Percentiles rank a stretch among this genome's conserved stretches.
Evolutionary conservation across 2,888 invertebrate species (phyloP).

Genomic region (Eumerus sabulonum): DNA sequence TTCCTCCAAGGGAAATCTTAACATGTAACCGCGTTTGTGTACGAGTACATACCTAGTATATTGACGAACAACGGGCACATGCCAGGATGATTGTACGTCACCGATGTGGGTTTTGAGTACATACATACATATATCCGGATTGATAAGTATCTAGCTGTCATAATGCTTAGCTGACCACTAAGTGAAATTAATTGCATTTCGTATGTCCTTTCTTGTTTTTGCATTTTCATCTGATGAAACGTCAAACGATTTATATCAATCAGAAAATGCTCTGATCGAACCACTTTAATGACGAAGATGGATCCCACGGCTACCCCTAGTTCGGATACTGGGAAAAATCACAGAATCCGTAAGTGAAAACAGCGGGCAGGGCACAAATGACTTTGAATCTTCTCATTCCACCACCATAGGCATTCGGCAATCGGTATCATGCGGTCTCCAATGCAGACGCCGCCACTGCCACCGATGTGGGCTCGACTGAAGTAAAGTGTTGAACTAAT

Average conservation of each 20-base stretch:
- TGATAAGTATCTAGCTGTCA: constrained; percentile 29
- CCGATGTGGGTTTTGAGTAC: constrained; percentile 36
- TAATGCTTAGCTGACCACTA: constrained; percentile 10
- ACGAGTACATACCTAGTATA: no score
- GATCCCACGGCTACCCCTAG: constrained; percentile 29
- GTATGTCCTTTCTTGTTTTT: constrained; percentile 54
- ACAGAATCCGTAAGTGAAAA: constrained; percentile 1
- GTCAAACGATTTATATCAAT: constrained; percentile 55
- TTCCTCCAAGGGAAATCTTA: no score
- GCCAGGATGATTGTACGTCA: constrained; percentile 44
- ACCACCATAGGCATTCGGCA: background rate
- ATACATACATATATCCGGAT: constrained; percentile 15
- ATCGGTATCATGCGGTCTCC: no score
- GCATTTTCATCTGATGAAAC: constrained; percentile 35
- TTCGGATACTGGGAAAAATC: constrained; percentile 13
- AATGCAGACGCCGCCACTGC: no score
- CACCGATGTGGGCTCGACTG: constrained; percentile 27
- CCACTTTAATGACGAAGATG: constrained; percentile 41
- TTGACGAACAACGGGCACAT: constrained; percentile 25
- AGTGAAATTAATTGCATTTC: constrained; percentile 59
- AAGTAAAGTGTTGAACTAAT: constrained; percentile 12
- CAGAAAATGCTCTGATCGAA: background rate
- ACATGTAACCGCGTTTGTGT: no score
- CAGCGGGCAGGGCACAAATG: constrained; percentile 5
- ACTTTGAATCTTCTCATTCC: constrained; percentile 39